Evolutionary conservation across 2,888 invertebrate genomes (phyloP).

Genomic region (Cryptocheilus praepositus): DNA sequence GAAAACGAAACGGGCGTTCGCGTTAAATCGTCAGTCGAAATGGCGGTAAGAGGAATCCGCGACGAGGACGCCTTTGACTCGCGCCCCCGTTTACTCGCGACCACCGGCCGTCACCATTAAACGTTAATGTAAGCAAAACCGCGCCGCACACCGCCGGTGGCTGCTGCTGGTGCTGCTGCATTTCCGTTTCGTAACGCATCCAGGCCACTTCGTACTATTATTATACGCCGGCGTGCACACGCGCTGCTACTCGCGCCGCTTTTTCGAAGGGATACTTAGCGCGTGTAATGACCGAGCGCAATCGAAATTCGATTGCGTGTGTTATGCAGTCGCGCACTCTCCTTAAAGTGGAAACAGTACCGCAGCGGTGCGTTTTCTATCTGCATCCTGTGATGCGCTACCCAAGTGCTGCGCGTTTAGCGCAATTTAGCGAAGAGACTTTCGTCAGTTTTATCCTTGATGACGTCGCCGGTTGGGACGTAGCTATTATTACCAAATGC

Average conservation of each 20-base stretch:
- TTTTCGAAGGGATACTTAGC: neutral
- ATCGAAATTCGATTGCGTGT: too few species aligned
- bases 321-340: too few species aligned
- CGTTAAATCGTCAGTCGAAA: neutral
- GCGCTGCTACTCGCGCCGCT: slow-evolving; percentile 8
- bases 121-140: slow-evolving; percentile 48
- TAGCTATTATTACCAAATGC: too few species aligned
- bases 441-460: too few species aligned
- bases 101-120: slow-evolving; percentile 34
- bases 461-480: too few species aligned
- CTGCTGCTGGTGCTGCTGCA: slow-evolving; percentile 30
- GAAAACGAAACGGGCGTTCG: slow-evolving; percentile 23
- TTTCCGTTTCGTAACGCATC: slow-evolving; percentile 54
- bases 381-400: too few species aligned
- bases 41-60: neutral
- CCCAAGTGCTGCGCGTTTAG: too few species aligned
- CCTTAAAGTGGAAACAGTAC: too few species aligned
- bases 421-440: too few species aligned
- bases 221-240: slow-evolving; percentile 31
- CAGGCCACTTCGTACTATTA: slow-evolving; percentile 54
- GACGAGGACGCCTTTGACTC: slow-evolving; percentile 24
- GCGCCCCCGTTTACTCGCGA: slow-evolving; percentile 39
- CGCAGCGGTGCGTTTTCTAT: too few species aligned
- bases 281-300: too few species aligned
- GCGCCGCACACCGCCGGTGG: neutral